Conservation (phyloP, 2,888 invertebrate genomes). For the Idaea straminata region DNA sequence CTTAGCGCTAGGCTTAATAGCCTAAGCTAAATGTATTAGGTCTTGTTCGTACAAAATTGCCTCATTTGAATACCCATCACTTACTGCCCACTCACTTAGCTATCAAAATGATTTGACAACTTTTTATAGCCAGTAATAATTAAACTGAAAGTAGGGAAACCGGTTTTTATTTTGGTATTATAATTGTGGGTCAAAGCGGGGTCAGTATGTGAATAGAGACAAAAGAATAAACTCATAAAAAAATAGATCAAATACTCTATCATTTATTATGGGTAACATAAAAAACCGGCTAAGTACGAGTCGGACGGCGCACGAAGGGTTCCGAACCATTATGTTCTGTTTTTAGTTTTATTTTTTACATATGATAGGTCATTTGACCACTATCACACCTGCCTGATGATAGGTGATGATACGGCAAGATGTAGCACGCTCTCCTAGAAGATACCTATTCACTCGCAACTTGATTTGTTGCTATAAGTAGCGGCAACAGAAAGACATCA, state of each 20-base stretch:
- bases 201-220: conserved; percentile 16
- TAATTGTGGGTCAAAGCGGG: conserved; percentile 15
- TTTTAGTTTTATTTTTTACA: too few relatives aligned
- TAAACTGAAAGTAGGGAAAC: conserved; percentile 25
- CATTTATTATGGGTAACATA: too few relatives aligned
- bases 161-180: conserved; percentile 16
- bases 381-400: too few relatives aligned
- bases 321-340: too few relatives aligned
- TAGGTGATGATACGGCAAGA: too few relatives aligned
- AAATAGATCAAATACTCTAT: not conserved
- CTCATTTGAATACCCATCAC: conserved; percentile 1
- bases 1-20: not conserved
- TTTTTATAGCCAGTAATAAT: conserved; percentile 16
- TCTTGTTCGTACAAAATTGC: not conserved
- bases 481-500: too few relatives aligned
- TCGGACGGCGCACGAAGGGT: too few relatives aligned
- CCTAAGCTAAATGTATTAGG: not conserved
- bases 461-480: too few relatives aligned
- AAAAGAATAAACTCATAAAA: not conserved
- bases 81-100: not conserved
- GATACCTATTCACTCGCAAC: too few relatives aligned
- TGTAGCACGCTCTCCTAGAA: too few relatives aligned
- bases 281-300: too few relatives aligned
- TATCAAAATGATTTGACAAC: conserved; percentile 8
- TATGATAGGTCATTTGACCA: too few relatives aligned